phyloP scores from a whole-genome alignment of 1,140 invertebrate genomes.

The Brachionus paranguensis region DNA sequence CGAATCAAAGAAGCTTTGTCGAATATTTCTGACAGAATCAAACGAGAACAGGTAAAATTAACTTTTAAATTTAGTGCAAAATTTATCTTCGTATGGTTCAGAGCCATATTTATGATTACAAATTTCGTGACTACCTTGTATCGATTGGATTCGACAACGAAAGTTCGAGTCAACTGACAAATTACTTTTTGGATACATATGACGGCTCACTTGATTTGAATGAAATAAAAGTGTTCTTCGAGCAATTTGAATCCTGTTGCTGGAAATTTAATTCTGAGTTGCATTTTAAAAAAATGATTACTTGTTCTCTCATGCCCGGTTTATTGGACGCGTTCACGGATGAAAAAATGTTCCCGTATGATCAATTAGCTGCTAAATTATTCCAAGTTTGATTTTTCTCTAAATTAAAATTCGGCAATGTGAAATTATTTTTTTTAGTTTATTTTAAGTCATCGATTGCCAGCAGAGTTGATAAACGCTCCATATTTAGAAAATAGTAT shows the following conservation, averaged over 20 bases:
- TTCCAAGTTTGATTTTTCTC: background rate
- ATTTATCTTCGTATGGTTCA: background rate
- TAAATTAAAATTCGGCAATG: background rate
- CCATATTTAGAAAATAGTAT: constrained; percentile 21
- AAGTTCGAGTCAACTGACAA: background rate
- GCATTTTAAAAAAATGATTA: constrained; percentile 4
- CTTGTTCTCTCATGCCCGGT: background rate
- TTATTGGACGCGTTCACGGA: background rate
- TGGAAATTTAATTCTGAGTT: constrained; percentile 11
- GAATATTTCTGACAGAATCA: background rate
- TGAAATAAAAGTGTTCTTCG: background rate
- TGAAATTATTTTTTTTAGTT: background rate
- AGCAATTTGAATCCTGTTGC: background rate
- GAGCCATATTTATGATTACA: constrained; percentile 15
- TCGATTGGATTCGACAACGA: background rate
- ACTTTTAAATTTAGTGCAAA: background rate
- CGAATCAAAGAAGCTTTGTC: background rate
- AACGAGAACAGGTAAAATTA: background rate
- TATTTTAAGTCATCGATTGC: constrained; percentile 18
- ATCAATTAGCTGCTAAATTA: background rate
- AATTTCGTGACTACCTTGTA: background rate
- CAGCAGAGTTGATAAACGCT: background rate
- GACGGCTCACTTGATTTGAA: constrained; percentile 13
- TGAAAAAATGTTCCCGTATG: background rate
- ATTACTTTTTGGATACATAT: background rate